phyloP scores from a whole-genome alignment of 2,888 invertebrate genomes.

The Atethmia centrago region DNA sequence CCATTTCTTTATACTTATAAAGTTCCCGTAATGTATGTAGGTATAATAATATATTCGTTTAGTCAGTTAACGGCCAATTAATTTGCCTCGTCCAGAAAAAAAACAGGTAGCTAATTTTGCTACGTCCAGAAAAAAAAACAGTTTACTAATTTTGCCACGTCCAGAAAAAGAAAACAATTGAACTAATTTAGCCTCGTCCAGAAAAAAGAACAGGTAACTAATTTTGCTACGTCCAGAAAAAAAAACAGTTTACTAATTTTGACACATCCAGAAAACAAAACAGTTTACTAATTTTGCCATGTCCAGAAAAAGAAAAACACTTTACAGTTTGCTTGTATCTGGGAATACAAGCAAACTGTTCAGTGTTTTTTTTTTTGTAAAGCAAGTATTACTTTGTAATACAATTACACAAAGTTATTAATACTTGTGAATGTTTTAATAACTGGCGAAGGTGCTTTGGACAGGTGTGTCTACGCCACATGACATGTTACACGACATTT shows the following conservation, averaged over 20 bases:
- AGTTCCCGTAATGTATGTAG: neutral
- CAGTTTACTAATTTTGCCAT: constrained; percentile 11
- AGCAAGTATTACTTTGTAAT: constrained; percentile 19
- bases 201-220: too few species aligned
- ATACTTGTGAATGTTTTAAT: constrained; percentile 53
- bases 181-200: too few species aligned
- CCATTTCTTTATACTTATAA: neutral
- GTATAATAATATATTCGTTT: neutral
- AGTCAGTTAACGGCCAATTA: constrained; percentile 3
- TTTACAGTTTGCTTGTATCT: constrained; percentile 12
- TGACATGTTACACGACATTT: constrained; percentile 45
- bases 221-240: too few species aligned
- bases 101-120: too few species aligned
- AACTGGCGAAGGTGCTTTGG: constrained; percentile 27
- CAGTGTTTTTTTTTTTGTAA: too few species aligned
- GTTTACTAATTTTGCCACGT: too few species aligned
- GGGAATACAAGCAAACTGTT: too few species aligned
- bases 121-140: too few species aligned
- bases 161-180: too few species aligned
- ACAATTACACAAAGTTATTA: constrained; percentile 47
- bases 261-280: too few species aligned
- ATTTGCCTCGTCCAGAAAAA: neutral
- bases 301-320: too few species aligned
- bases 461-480: constrained; percentile 45
- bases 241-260: too few species aligned